A percentile compares a stretch with the other conserved stretches of the same genome.
Conservation (phyloP, 2,797 vertebrate species). For the Tympanoctomys barrerae region DNA sequence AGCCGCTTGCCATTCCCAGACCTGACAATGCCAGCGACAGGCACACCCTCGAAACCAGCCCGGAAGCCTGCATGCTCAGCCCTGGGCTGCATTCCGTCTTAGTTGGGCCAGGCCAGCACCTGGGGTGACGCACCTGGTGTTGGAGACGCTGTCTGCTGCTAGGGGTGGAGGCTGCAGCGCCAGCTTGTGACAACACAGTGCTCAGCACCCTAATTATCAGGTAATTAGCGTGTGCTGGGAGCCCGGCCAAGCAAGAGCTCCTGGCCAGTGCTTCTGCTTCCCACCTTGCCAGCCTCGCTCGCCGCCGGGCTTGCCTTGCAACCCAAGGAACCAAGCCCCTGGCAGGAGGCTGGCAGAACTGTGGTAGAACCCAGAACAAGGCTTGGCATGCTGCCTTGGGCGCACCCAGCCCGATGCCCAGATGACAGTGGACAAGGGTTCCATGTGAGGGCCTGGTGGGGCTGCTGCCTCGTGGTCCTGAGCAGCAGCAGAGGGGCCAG, state of each 20-base stretch:
- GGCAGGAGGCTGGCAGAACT: neutral
- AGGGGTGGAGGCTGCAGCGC: neutral
- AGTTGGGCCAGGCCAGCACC: fast-evolving
- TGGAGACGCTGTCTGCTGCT: neutral
- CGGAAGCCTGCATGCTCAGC: fast-evolving
- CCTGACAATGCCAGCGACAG: neutral
- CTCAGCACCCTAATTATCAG: neutral
- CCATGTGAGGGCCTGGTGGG: fast-evolving
- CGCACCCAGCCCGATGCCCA: fast-evolving
- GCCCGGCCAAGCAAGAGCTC: neutral
- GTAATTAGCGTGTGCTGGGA: neutral
- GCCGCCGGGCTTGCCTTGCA: neutral
- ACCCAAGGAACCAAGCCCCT: neutral
- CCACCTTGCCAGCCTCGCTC: neutral
- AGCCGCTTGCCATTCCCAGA: fast-evolving
- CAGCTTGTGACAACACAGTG: neutral
- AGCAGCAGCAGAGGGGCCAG: neutral
- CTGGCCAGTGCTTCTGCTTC: neutral
- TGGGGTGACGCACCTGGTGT: neutral
- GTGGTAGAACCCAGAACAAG: neutral
- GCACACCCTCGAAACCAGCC: fast-evolving
- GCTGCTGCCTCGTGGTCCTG: fast-evolving
- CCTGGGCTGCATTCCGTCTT: fast-evolving
- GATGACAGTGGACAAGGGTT: too few relatives aligned
- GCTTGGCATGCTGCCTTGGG: fast-evolving